Conservation (phyloP, 2,797 vertebrate species). For the Takifugu rubripes region DNA sequence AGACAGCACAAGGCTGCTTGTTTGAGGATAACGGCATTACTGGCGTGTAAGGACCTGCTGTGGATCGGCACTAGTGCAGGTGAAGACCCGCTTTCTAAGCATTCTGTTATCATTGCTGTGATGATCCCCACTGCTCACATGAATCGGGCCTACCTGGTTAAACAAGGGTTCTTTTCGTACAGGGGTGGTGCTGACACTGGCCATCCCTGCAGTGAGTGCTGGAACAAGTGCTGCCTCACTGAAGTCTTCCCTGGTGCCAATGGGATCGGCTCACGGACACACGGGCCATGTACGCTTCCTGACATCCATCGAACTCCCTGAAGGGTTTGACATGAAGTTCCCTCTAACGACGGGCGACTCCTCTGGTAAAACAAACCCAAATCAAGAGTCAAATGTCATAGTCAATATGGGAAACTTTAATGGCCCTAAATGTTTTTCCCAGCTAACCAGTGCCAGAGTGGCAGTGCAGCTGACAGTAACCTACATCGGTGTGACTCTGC, state of each 20-base stretch:
- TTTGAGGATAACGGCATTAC: conserved; percentile 90
- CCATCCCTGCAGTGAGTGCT: conserved; percentile 77
- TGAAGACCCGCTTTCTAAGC: conserved; percentile 13
- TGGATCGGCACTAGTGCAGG: conserved; percentile 96
- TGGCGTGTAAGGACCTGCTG: conserved; percentile 92
- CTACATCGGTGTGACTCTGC: conserved; percentile 81
- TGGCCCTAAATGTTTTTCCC: neutral
- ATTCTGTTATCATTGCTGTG: too few species aligned
- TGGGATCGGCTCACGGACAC: conserved; percentile 93
- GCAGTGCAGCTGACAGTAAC: conserved; percentile 64
- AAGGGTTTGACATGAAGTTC: conserved; percentile 85
- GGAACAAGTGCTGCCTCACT: conserved; percentile 72
- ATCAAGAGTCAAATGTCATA: neutral
- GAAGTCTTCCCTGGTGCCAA: conserved; percentile 76
- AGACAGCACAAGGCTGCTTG: conserved; percentile 98
- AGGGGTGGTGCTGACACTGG: conserved; percentile 91
- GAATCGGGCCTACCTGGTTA: too few species aligned
- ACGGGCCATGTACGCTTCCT: conserved; percentile 98
- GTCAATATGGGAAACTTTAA: neutral
- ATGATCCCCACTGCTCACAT: too few species aligned
- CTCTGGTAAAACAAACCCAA: conserved; percentile 62
- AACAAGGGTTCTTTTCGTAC: neutral
- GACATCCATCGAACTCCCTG: conserved; percentile 90
- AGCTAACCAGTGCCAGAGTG: conserved; percentile 71
- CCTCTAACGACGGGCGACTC: conserved; percentile 68